phyloP scores from a whole-genome alignment of 2,888 invertebrate species.

The Chironomus riparius region DNA sequence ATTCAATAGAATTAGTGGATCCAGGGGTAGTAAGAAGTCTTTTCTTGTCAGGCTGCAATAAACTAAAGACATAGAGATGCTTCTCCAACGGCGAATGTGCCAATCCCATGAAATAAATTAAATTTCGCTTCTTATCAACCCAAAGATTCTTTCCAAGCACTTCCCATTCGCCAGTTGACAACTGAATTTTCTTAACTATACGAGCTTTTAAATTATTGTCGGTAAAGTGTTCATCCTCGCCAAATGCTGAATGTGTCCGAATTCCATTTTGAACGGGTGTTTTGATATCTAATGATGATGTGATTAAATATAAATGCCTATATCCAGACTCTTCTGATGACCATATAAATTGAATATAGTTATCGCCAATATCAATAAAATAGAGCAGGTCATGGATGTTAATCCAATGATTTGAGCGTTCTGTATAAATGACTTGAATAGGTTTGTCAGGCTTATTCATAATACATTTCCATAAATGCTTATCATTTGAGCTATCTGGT shows the following conservation, averaged over 20 bases:
- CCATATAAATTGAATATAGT: slow-evolving; percentile 67
- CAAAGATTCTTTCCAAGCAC: slow-evolving; percentile 76
- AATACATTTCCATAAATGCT: slow-evolving; percentile 41
- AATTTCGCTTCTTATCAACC: slow-evolving; percentile 68
- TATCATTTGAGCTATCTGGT: slow-evolving; percentile 37
- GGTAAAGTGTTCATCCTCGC: slow-evolving; percentile 36
- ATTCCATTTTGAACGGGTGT: slow-evolving; percentile 30
- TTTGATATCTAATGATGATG: slow-evolving; percentile 41
- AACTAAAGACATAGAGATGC: slow-evolving; percentile 79
- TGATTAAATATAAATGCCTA: slow-evolving; percentile 76
- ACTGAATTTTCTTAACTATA: slow-evolving; percentile 44
- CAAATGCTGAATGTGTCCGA: slow-evolving; percentile 34
- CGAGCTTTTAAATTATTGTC: slow-evolving; percentile 42
- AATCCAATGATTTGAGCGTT: slow-evolving; percentile 72
- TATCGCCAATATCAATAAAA: slow-evolving; percentile 53
- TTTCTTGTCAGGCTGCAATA: slow-evolving; percentile 61
- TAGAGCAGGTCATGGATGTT: slow-evolving; percentile 86
- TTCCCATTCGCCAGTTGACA: slow-evolving; percentile 92
- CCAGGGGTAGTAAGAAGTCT: slow-evolving; percentile 71
- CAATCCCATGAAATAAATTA: slow-evolving; percentile 86
- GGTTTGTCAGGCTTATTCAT: slow-evolving; percentile 39
- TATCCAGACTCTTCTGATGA: slow-evolving; percentile 87
- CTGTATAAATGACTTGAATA: slow-evolving; percentile 42
- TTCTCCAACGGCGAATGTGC: slow-evolving; percentile 87
- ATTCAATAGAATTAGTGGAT: slow-evolving; percentile 74